phyloP scores from a whole-genome alignment of 2,888 invertebrate species.

The Caenorhabditis sinica region DNA sequence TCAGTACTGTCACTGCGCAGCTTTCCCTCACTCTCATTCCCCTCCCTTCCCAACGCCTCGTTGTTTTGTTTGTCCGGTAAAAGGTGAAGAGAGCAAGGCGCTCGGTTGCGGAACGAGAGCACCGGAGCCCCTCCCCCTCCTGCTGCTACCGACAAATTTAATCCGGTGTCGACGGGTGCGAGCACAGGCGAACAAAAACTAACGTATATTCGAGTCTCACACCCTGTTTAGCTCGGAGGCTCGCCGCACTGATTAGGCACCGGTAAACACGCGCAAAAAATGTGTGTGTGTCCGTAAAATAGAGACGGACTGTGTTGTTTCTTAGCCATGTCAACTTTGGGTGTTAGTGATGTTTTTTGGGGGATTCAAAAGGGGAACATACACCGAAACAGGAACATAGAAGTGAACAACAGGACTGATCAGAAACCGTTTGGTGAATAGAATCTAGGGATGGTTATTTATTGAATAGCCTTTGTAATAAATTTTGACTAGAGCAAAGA shows the following conservation, averaged over 20 bases:
- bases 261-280: constrained; percentile 55
- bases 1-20: constrained; percentile 54
- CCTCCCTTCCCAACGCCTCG: constrained; percentile 48
- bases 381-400: background rate
- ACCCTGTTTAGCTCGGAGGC: constrained; percentile 51
- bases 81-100: constrained; percentile 63
- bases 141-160: constrained; percentile 59
- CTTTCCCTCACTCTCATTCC: constrained; percentile 15
- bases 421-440: background rate
- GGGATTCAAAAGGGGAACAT: background rate
- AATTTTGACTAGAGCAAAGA: too few relatives aligned
- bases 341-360: constrained; percentile 12
- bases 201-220: constrained; percentile 55
- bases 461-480: too few relatives aligned
- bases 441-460: background rate
- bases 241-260: constrained; percentile 56
- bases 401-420: background rate
- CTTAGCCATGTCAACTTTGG: constrained; percentile 9
- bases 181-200: constrained; percentile 44
- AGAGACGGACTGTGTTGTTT: constrained; percentile 35
- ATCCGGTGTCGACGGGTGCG: constrained; percentile 56
- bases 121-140: background rate
- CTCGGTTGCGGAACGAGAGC: constrained; percentile 46
- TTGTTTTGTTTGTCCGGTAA: constrained; percentile 65
- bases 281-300: constrained; percentile 20